These are phyloP conservation scores for Paguma larvata DNA, from an alignment of 2,797 vertebrate species.

Conservation along the genomic window DNA sequence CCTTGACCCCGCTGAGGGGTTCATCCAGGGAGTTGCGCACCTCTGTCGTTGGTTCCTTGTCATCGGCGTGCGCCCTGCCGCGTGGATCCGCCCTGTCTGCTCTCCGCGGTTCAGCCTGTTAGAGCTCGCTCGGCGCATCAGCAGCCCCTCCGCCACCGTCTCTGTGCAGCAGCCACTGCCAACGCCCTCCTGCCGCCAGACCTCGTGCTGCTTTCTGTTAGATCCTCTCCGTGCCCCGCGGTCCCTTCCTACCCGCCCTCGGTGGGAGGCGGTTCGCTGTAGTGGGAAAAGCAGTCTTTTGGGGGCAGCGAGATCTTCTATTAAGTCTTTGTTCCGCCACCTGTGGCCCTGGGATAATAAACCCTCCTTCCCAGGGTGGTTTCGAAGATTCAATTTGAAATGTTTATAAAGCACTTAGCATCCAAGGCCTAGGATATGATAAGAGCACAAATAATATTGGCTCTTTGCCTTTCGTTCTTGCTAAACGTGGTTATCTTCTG, in stretches of 20 bases:
- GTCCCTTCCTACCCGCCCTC: background rate
- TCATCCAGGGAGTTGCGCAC: rapidly evolving
- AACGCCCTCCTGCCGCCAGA: background rate
- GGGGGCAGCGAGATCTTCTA: background rate
- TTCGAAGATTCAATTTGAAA: background rate
- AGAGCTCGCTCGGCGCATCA: rapidly evolving
- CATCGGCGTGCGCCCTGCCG: rapidly evolving
- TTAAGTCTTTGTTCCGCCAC: background rate
- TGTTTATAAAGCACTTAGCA: background rate
- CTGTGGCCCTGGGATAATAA: background rate
- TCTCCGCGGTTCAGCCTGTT: rapidly evolving
- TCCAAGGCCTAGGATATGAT: background rate
- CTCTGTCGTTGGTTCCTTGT: rapidly evolving
- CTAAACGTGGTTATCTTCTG: background rate
- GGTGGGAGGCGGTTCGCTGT: background rate
- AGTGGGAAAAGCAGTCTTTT: background rate
- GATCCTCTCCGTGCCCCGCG: no score
- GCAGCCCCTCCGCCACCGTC: background rate
- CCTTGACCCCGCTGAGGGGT: background rate
- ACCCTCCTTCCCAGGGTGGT: background rate
- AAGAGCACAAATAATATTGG: background rate
- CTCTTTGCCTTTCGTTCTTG: background rate
- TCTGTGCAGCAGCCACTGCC: background rate
- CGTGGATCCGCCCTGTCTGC: background rate
- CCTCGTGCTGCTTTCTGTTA: rapidly evolving